Evolutionary conservation across 2,888 invertebrate species (phyloP).

Genomic region (Thymelicus sylvestris): DNA sequence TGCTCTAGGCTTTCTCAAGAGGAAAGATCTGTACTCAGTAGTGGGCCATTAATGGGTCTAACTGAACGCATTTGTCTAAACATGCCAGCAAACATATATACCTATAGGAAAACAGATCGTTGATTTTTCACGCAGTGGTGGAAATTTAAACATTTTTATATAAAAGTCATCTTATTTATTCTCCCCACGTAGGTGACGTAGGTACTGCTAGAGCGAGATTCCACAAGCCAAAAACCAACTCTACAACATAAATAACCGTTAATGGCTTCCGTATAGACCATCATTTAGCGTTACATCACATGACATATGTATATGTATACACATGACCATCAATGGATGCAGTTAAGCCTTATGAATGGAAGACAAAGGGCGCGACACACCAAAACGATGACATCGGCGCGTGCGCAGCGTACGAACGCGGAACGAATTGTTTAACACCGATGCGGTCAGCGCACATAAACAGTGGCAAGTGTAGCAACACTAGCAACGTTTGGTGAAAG

Average conservation of each 20-base stretch:
- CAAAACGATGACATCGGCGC: conserved; percentile 71
- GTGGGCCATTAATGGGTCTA: too few relatives aligned
- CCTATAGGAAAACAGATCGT: too few relatives aligned
- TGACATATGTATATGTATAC: neutral
- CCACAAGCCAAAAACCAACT: conserved; percentile 3
- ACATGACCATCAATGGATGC: conserved; percentile 60
- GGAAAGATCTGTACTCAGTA: too few relatives aligned
- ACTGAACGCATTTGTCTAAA: too few relatives aligned
- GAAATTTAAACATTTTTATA: too few relatives aligned
- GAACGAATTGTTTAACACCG: conserved; percentile 59
- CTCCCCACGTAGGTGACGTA: too few relatives aligned
- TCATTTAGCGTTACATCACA: conserved; percentile 46
- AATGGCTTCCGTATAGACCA: conserved; percentile 57
- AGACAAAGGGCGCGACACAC: conserved; percentile 66
- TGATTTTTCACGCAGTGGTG: too few relatives aligned
- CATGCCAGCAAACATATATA: too few relatives aligned
- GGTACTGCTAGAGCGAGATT: neutral
- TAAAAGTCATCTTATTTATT: too few relatives aligned
- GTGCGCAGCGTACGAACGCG: conserved; percentile 70
- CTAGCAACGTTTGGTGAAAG: neutral
- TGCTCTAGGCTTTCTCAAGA: too few relatives aligned
- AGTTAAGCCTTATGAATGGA: conserved; percentile 54
- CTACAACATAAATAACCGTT: conserved; percentile 20
- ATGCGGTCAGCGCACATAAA: conserved; percentile 32
- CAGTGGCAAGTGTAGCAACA: conserved; percentile 23